These are phyloP conservation scores for Drosophila sp. DNA, from an alignment of 1,140 invertebrate genomes.

Conservation along the genomic window DNA sequence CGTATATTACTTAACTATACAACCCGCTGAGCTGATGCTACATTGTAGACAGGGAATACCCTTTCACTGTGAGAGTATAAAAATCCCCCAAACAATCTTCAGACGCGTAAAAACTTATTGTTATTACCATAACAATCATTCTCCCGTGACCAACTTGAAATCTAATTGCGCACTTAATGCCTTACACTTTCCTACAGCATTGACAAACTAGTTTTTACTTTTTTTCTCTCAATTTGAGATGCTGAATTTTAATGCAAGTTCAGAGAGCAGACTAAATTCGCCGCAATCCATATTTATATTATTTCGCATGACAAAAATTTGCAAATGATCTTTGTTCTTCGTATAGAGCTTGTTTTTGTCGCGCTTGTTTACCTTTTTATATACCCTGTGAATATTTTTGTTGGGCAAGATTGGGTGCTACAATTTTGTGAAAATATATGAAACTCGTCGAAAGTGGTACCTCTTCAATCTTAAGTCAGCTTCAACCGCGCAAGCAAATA, in stretches of 20 bases:
- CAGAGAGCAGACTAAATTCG: conserved; percentile 9
- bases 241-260: not conserved
- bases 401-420: not conserved
- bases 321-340: conserved; percentile 13
- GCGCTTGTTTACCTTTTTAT: conserved; percentile 37
- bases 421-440: not conserved
- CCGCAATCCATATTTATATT: not conserved
- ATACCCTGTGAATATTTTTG: not conserved
- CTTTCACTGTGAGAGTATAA: conserved; percentile 11
- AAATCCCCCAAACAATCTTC: conserved; percentile 53
- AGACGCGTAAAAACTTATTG: conserved; percentile 38
- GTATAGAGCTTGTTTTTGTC: conserved; percentile 16
- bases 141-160: conserved; percentile 57
- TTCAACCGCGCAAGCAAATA: no score
- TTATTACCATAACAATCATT: conserved; percentile 42
- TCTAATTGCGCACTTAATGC: conserved; percentile 5
- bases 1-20: no score
- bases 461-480: no score
- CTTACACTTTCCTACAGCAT: no score
- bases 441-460: no score
- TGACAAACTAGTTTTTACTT: not conserved
- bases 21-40: not conserved
- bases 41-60: conserved; percentile 34
- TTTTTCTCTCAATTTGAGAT: not conserved
- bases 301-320: conserved; percentile 43